phyloP scores from a whole-genome alignment of 2,113 vertebrate species.

The Beaufortia kweichowensis region DNA sequence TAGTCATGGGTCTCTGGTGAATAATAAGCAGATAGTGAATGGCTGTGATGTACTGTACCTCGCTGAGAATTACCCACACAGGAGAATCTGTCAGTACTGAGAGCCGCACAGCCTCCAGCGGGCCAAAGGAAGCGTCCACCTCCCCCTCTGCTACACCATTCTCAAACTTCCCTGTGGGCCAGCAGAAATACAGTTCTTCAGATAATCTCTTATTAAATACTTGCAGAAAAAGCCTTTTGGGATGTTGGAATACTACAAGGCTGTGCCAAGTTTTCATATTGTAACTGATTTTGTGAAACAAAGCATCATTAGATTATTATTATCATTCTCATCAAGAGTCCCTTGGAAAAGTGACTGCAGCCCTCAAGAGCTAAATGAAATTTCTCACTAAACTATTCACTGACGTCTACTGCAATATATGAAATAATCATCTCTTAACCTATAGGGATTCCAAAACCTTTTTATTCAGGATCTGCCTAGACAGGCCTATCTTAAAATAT shows the following conservation, averaged over 20 bases:
- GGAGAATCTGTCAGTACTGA: slow-evolving; percentile 92
- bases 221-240: not conserved
- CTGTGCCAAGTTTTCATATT: slow-evolving; percentile 25
- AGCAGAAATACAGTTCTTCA: slow-evolving; percentile 1
- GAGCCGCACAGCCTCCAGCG: slow-evolving; percentile 89
- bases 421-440: too few relatives aligned
- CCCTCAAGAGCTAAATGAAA: not conserved
- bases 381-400: too few relatives aligned
- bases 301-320: slow-evolving; percentile 38
- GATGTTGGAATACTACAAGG: not conserved
- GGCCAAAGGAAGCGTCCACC: slow-evolving; percentile 90
- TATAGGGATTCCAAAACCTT: too few relatives aligned
- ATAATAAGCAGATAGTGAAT: not conserved
- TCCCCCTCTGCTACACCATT: slow-evolving; percentile 90
- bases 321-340: slow-evolving; percentile 24
- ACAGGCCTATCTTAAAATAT: too few relatives aligned
- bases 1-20: not conserved
- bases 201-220: not conserved
- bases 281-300: slow-evolving; percentile 46
- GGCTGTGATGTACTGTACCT: slow-evolving; percentile 73
- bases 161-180: slow-evolving; percentile 82
- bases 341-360: slow-evolving; percentile 38
- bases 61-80: slow-evolving; percentile 96
- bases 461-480: too few relatives aligned
- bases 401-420: too few relatives aligned